Percentiles rank a stretch among this genome's conserved stretches.
Evolutionary conservation across 1,140 invertebrate genomes (phyloP).

Genomic region (Calosoma granatense): DNA sequence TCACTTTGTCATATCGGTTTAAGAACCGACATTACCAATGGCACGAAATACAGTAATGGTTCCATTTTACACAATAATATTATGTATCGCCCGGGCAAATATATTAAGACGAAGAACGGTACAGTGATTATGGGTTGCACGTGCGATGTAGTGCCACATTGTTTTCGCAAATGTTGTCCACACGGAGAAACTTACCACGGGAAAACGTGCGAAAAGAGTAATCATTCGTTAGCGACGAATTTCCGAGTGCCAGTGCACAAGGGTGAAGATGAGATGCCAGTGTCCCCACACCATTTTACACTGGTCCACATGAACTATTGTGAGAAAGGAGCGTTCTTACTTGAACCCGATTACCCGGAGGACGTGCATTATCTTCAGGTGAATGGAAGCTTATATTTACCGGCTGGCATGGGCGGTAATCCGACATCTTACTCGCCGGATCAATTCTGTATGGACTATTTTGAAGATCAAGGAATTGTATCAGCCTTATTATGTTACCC

Average conservation of each 20-base stretch:
- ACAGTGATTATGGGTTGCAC: conserved; percentile 16
- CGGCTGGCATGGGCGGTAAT: no score
- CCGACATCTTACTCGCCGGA: background rate
- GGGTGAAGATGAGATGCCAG: background rate
- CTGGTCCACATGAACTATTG: background rate
- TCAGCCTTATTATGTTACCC: background rate
- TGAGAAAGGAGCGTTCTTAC: background rate
- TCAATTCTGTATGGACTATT: conserved; percentile 11
- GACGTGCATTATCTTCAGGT: conserved; percentile 4
- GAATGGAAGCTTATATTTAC: conserved; percentile 5
- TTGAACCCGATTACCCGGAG: background rate
- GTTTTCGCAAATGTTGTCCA: conserved; percentile 19
- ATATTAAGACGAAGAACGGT: conserved; percentile 11
- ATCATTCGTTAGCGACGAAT: background rate
- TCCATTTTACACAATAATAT: conserved; percentile 17
- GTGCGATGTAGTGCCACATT: conserved; percentile 14
- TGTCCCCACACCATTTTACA: background rate
- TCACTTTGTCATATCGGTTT: background rate
- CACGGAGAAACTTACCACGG: background rate
- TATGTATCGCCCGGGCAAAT: conserved; percentile 14
- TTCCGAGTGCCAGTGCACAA: background rate
- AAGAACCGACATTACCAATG: conserved; percentile 17
- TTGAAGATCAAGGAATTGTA: background rate
- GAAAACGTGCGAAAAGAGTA: background rate
- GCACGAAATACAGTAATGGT: conserved; percentile 10